phyloP scores from a whole-genome alignment of 2,113 vertebrate species.

The Gasterosteus aculeatus region DNA sequence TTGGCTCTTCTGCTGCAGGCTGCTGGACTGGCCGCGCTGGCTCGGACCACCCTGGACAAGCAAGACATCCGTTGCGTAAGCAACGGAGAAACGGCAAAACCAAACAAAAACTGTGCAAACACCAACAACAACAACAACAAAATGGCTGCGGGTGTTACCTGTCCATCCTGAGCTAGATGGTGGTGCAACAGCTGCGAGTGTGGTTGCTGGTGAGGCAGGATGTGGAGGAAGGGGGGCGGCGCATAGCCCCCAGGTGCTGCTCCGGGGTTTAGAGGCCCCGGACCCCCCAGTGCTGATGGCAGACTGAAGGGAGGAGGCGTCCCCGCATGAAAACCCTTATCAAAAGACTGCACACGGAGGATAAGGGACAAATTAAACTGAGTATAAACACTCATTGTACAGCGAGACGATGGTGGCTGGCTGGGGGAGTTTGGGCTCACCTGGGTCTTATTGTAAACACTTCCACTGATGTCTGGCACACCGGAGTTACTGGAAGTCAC shows the following conservation, averaged over 20 bases:
- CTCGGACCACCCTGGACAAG: constrained; percentile 86
- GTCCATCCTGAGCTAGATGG: constrained; percentile 96
- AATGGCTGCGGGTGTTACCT: constrained; percentile 78
- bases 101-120: neutral
- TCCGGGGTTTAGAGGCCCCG: constrained; percentile 93
- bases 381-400: neutral
- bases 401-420: neutral
- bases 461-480: constrained; percentile 98
- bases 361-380: neutral
- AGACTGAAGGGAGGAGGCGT: constrained; percentile 96
- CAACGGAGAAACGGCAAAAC: neutral
- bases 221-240: constrained; percentile 96
- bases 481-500: constrained; percentile 99
- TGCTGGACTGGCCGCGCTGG: constrained; percentile 94
- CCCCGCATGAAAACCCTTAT: constrained; percentile 89
- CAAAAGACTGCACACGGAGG: constrained; percentile 85
- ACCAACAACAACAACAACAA: neutral
- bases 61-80: neutral
- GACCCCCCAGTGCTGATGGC: constrained; percentile 94
- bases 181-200: constrained; percentile 98
- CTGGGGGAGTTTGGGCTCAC: constrained; percentile 71
- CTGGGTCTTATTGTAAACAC: constrained; percentile 99
- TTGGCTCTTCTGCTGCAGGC: constrained; percentile 98
- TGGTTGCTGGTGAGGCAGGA: constrained; percentile 97
- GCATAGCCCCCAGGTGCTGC: constrained; percentile 93